phyloP scores from a whole-genome alignment of 2,888 invertebrate species.

The Campoletis raptor region DNA sequence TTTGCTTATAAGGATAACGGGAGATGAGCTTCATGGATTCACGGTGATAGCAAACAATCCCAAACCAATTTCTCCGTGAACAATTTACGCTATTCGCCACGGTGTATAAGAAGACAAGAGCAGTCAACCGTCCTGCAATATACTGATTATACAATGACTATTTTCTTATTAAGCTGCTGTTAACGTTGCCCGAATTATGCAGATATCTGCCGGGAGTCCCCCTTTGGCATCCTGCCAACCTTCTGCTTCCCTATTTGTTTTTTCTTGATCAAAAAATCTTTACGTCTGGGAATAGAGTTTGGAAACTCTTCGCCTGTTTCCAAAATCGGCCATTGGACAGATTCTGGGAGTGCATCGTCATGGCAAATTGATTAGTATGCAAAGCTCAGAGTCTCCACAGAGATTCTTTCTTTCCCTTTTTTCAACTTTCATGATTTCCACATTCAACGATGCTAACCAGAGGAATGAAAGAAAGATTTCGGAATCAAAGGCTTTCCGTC shows the following conservation, averaged over 20 bases:
- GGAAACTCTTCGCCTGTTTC: neutral
- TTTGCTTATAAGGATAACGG: slow-evolving; percentile 66
- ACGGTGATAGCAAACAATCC: slow-evolving; percentile 61
- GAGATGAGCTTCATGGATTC: slow-evolving; percentile 46
- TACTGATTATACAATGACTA: slow-evolving; percentile 19
- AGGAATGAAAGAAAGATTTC: slow-evolving; percentile 54
- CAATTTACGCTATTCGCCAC: slow-evolving; percentile 77
- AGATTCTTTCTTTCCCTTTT: slow-evolving; percentile 9
- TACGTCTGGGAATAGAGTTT: neutral
- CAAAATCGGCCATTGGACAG: slow-evolving; percentile 29
- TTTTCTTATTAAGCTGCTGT: slow-evolving; percentile 32
- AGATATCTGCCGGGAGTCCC: neutral
- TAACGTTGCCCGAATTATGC: neutral
- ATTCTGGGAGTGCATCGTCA: neutral
- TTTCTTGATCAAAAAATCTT: neutral
- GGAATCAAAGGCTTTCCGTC: slow-evolving; percentile 64
- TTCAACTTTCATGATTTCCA: slow-evolving; percentile 25
- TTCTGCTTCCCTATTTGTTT: neutral
- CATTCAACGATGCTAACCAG: slow-evolving; percentile 42
- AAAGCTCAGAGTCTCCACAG: slow-evolving; percentile 40
- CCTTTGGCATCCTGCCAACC: neutral
- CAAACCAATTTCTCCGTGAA: slow-evolving; percentile 77
- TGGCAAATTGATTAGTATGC: slow-evolving; percentile 56
- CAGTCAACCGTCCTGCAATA: slow-evolving; percentile 64
- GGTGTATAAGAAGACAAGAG: slow-evolving; percentile 66